A percentile compares a stretch with the other conserved stretches of the same genome.
These are phyloP conservation scores for Dicaeum eximium DNA, from an alignment of 2,113 vertebrate species.

Conservation along the genomic window DNA sequence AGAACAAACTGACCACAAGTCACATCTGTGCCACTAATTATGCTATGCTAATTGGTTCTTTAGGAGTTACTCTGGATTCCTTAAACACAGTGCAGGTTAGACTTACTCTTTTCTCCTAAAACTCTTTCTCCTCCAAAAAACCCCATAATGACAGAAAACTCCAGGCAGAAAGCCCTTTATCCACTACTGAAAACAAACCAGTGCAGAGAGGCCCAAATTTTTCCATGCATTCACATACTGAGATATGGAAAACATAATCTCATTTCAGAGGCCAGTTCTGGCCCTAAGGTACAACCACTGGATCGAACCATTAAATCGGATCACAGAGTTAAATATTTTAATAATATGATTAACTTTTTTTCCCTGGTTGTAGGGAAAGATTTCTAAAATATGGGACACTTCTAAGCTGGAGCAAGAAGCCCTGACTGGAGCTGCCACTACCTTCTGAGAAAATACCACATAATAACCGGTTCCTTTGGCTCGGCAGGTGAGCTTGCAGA, in stretches of 20 bases:
- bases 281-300: not conserved
- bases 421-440: constrained; percentile 46
- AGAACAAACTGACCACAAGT: not conserved
- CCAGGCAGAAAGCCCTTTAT: not conserved
- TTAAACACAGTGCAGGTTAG: not conserved
- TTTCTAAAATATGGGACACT: not conserved
- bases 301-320: not conserved
- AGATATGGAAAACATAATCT: not conserved
- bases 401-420: not conserved
- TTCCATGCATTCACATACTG: not conserved
- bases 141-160: not conserved
- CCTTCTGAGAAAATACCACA: constrained; percentile 95
- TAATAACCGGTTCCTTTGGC: constrained; percentile 98
- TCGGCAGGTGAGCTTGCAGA: constrained; percentile 94
- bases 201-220: not conserved
- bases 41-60: not conserved
- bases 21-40: not conserved
- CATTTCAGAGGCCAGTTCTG: not conserved
- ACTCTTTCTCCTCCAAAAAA: not conserved
- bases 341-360: not conserved
- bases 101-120: not conserved
- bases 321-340: not conserved
- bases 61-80: not conserved
- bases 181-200: not conserved
- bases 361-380: not conserved